Evolutionary conservation across 1,140 invertebrate species (phyloP).

Genomic region (Sinonovacula constricta): DNA sequence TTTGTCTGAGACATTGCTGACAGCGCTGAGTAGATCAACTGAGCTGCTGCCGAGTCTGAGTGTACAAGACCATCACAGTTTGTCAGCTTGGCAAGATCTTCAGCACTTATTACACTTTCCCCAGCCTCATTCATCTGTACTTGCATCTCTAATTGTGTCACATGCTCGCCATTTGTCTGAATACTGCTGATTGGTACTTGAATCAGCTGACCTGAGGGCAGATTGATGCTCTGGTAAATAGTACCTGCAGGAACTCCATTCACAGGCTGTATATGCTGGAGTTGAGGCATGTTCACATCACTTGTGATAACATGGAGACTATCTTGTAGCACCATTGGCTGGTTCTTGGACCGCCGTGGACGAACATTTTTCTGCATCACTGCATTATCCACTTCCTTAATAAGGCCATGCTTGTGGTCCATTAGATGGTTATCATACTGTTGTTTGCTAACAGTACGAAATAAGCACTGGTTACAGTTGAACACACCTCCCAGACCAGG

Average conservation of each 20-base stretch:
- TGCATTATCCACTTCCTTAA: constrained; percentile 53
- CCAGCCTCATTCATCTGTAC: constrained; percentile 61
- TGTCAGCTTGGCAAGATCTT: constrained; percentile 63
- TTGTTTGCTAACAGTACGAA: constrained; percentile 82
- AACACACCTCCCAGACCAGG: constrained; percentile 81
- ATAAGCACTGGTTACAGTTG: constrained; percentile 82
- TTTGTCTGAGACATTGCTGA: constrained; percentile 74
- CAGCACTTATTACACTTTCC: constrained; percentile 61
- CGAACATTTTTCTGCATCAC: neutral
- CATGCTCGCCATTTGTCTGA: constrained; percentile 26
- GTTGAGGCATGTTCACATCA: too few species aligned
- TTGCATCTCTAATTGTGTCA: constrained; percentile 60
- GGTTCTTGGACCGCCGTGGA: neutral
- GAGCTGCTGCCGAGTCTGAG: constrained; percentile 80
- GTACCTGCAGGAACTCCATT: neutral
- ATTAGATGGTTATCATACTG: constrained; percentile 81
- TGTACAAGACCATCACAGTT: constrained; percentile 76
- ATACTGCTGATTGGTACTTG: neutral
- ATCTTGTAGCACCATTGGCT: neutral
- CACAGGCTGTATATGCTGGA: too few species aligned
- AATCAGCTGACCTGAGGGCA: neutral
- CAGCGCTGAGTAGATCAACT: constrained; percentile 81
- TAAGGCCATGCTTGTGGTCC: constrained; percentile 81
- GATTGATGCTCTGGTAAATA: neutral
- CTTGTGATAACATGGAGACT: neutral